Evolutionary conservation across 2,797 vertebrate species (phyloP).

Genomic region (Catharus ustulatus): DNA sequence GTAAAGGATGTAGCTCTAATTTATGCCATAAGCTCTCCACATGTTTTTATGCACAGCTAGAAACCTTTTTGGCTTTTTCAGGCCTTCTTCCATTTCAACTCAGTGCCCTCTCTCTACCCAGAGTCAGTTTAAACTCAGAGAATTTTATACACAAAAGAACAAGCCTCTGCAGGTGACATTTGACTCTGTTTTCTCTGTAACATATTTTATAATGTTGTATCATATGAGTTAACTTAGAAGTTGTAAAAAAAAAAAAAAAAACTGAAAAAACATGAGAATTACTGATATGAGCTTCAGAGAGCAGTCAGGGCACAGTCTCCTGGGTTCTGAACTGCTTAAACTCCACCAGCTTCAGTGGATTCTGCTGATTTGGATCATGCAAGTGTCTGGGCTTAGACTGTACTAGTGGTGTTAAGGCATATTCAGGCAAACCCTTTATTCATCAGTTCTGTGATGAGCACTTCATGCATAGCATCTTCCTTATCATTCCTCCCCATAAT

Average conservation of each 20-base stretch:
- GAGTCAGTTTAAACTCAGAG: not conserved
- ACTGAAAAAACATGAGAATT: not conserved
- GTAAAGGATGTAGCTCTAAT: conserved; percentile 11
- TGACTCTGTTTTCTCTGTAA: not conserved
- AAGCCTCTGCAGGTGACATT: conserved; percentile 2
- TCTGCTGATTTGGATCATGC: conserved; percentile 47
- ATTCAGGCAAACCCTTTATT: conserved; percentile 65
- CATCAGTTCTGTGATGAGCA: conserved; percentile 60
- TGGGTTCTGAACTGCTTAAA: not conserved
- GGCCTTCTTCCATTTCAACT: not conserved
- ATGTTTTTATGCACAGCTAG: not conserved
- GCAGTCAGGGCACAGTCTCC: not conserved
- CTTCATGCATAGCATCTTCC: conserved; percentile 36
- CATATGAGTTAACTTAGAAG: not conserved
- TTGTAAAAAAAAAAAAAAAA: not conserved
- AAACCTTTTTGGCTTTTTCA: conserved; percentile 6
- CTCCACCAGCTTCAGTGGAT: not conserved
- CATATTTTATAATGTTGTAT: not conserved
- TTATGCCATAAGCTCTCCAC: conserved; percentile 20
- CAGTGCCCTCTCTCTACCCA: not conserved
- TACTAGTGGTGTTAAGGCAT: conserved; percentile 35
- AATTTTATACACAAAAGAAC: not conserved
- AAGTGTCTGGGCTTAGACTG: not conserved
- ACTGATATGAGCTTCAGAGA: not conserved
- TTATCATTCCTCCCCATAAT: conserved; percentile 69